These are phyloP conservation scores for Nephrotoma flavescens DNA, from an alignment of 2,888 invertebrate species.

Conservation along the genomic window DNA sequence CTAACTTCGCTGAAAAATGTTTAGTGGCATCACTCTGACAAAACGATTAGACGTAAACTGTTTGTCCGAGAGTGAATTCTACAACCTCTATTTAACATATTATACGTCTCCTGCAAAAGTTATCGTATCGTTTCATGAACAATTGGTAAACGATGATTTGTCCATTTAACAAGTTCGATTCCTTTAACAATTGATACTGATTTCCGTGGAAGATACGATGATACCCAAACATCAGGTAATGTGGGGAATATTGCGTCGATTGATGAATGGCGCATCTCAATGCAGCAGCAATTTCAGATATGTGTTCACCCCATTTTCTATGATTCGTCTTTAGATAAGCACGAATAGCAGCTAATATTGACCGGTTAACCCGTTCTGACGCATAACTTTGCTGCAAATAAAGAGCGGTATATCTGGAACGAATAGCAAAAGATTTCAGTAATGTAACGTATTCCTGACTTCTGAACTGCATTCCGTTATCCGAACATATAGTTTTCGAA, in stretches of 20 bases:
- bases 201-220: not conserved
- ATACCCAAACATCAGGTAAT: not conserved
- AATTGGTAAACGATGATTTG: not conserved
- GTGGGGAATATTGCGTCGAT: not conserved
- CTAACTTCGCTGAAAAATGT: too few species aligned
- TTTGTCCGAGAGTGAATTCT: too few species aligned
- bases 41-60: too few species aligned
- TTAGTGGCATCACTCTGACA: too few species aligned
- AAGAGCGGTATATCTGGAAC: too few species aligned
- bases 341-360: not conserved
- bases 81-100: too few species aligned
- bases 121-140: not conserved
- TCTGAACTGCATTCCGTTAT: too few species aligned
- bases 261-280: not conserved
- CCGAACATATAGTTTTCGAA: too few species aligned
- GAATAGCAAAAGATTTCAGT: too few species aligned
- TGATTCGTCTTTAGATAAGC: not conserved
- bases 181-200: not conserved
- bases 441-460: too few species aligned
- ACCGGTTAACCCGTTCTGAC: not conserved
- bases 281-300: not conserved
- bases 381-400: too few species aligned
- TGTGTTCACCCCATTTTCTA: not conserved
- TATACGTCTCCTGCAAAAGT: not conserved
- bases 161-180: not conserved